phyloP scores from a whole-genome alignment of 2,888 invertebrate species.

The Cetonia aurata region DNA sequence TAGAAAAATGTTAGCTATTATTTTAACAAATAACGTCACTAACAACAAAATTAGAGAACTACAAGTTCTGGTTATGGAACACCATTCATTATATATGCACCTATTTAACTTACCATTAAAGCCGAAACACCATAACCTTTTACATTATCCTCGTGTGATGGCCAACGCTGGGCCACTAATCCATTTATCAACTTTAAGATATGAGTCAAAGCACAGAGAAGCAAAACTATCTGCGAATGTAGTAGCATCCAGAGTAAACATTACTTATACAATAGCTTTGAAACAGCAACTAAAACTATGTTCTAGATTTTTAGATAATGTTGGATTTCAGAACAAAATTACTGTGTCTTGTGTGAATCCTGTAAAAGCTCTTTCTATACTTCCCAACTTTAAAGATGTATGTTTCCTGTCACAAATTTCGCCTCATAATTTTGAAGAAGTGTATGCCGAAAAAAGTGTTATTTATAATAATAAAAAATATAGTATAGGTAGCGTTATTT shows the following conservation, averaged over 20 bases:
- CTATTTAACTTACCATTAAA: constrained; percentile 42
- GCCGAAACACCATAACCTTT: constrained; percentile 51
- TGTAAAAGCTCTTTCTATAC: too few relatives aligned
- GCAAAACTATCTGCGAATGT: constrained; percentile 45
- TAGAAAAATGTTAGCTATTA: not conserved
- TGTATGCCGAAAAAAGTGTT: too few relatives aligned
- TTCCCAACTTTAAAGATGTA: too few relatives aligned
- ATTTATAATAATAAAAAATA: too few relatives aligned
- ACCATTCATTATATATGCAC: constrained; percentile 44
- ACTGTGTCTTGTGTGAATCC: too few relatives aligned
- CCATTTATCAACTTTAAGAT: constrained; percentile 47
- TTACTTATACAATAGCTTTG: constrained; percentile 41
- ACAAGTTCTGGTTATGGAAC: constrained; percentile 14
- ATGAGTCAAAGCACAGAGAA: constrained; percentile 50
- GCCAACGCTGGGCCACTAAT: constrained; percentile 49
- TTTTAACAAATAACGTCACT: not conserved
- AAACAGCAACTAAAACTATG: constrained; percentile 45
- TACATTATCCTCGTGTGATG: constrained; percentile 49
- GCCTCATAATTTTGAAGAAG: too few relatives aligned
- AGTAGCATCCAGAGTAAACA: constrained; percentile 44
- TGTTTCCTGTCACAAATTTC: too few relatives aligned
- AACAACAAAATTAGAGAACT: too few relatives aligned
- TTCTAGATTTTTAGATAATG: constrained; percentile 4
- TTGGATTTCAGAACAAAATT: too few relatives aligned
- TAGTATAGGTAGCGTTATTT: not conserved